phyloP scores from a whole-genome alignment of 2,797 vertebrate genomes.

The Holocentrus rufus region DNA sequence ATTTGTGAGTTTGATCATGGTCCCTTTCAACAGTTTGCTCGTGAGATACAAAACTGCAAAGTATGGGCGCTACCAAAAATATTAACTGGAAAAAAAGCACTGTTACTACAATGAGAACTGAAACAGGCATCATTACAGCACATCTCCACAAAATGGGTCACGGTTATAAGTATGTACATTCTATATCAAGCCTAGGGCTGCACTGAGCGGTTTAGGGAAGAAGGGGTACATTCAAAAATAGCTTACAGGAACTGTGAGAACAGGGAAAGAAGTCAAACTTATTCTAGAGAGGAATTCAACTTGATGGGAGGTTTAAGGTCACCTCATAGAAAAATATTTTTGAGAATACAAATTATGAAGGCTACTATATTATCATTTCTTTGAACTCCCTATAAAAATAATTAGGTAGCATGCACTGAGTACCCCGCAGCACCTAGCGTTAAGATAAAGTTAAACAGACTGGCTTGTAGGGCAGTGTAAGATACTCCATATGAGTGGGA shows the following conservation, averaged over 20 bases:
- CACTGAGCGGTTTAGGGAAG: conserved; percentile 64
- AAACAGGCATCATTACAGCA: conserved; percentile 60
- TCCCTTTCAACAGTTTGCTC: conserved; percentile 83
- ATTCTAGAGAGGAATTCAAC: conserved; percentile 61
- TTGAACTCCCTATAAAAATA: conserved; percentile 53
- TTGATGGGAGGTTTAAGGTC: conserved; percentile 55
- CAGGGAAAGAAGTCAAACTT: conserved; percentile 42
- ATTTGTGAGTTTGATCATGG: conserved; percentile 79
- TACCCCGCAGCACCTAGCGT: conserved; percentile 64
- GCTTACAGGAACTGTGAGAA: conserved; percentile 66
- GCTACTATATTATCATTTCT: conserved; percentile 53
- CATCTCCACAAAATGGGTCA: conserved; percentile 54
- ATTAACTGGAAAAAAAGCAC: conserved; percentile 39
- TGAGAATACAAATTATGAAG: conserved; percentile 62
- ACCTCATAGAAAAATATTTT: conserved; percentile 68
- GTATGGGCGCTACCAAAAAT: conserved; percentile 57
- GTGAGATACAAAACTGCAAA: conserved; percentile 74
- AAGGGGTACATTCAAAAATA: conserved; percentile 79
- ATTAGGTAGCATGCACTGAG: conserved; percentile 64
- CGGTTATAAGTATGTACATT: conserved; percentile 75
- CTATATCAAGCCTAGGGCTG: conserved; percentile 67
- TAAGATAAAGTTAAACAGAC: conserved; percentile 53
- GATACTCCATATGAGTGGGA: conserved; percentile 53
- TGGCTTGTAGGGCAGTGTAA: conserved; percentile 61
- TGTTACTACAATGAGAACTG: conserved; percentile 42